Evolutionary conservation across 2,113 vertebrate genomes (phyloP), one percentile per base, ranked within the genome.

Genomic region (Orcinus orca): DNA sequence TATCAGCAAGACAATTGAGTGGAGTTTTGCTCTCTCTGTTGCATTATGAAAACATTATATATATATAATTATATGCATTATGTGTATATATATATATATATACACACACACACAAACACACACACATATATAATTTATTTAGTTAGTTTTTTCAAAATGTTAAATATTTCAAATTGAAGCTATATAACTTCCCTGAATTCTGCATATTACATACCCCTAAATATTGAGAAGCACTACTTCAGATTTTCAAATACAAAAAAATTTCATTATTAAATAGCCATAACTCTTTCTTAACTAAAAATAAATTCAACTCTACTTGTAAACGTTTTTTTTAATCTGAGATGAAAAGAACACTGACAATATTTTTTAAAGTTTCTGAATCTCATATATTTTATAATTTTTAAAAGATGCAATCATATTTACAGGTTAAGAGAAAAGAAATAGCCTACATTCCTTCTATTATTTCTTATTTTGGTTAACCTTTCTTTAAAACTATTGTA

Each of bases 161-260:
- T 70, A 60, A 86, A 71, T 29, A 92, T 38, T 85, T 88, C 20
- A 85, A 71, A 60, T 58, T 50, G 13, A 90, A 93, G 23, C 53
- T 65, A 50, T 20, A 21, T 47, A 77, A 9, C 12, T 62, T 74
- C 17, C 6, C 36, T 65, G 36, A 93, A 11, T 79, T 88, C 26
- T 60, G 17, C 2, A 92, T 31, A 76, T 73, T 86, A 50, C 6
- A 7, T 68, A 36, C 1, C 15, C 33, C 36, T 82, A 63, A 47
- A 82, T 65, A 70, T 15, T 74, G 17, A 81, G 53, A 89, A 74
- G 79, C 36, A 71, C 44, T 15, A 95, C 17, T 85, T 92, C 20
- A 76, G 15, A 58, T 94, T 80, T 93, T 84, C 20, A 95, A 90
- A 88, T 84, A 65, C 20, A 62, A 88, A 73, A 71, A 18, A 95